Base-by-base conservation (phyloP, 2,888 invertebrate species). In the Blomia tropicalis region DNA sequence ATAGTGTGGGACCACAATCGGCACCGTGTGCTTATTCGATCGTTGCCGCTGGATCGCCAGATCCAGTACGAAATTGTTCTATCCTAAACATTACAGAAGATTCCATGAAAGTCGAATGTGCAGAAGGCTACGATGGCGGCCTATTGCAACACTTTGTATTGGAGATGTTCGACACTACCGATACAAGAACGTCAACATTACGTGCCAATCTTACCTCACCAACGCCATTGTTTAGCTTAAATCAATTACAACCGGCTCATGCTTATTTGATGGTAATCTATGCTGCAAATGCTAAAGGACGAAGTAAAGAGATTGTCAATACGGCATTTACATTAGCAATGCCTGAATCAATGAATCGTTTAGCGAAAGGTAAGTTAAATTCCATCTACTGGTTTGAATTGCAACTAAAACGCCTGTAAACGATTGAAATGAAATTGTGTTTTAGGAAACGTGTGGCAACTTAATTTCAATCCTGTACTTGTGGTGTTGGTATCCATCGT, bases 61-160 rank as follows among this genome's bases (percentile, higher is more conserved):
- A 88, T 72, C 83, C 87, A 60, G 79, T 89, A 62, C 82, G 84
- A 71, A 90, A 90, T 76, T 90, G 90, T 74, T 82, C 85, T n/a
- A 82, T 89, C 32, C 82, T 83, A 62, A 90, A 90, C 75, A 86
- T 88, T 74, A 89, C 88, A 62, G 79, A 82, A 66, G 86, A 88
- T 72, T 83, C 87, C 0, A 73, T 90, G 64, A 82, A 84, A 73
- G 85, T 90, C 58, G 87, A 87, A 68, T 90, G 90, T 74, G 79
- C 83, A 61, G 88, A 88, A 27, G 86, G 86, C 69, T 88, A 87
- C 76, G 88, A 89, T 77, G 89, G 89, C 64, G 89, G 89, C 67
- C 80, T 89, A 70, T 86, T 87, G 64, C 88, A 89, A 77, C 80
- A 80, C 73, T 89, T 89, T 77, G 78, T 86, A 60, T 79, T 89